phyloP scores from a whole-genome alignment of 2,888 invertebrate genomes.

The Oxyteleia sp. region DNA sequence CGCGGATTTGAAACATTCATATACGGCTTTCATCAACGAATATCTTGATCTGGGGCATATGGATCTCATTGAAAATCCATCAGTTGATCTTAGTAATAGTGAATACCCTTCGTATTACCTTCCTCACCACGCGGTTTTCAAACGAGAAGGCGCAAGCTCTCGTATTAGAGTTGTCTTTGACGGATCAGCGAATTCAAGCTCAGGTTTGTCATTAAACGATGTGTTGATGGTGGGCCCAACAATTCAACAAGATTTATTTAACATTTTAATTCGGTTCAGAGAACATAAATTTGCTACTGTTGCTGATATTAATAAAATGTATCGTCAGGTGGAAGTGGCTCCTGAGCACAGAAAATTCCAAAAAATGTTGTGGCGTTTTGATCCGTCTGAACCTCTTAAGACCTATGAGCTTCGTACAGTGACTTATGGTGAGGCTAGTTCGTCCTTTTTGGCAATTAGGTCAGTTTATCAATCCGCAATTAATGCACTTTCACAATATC shows the following conservation, averaged over 20 bases:
- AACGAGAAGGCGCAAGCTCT: slow-evolving; percentile 9
- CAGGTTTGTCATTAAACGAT: slow-evolving; percentile 28
- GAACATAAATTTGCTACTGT: slow-evolving; percentile 74
- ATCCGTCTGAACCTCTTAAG: slow-evolving; percentile 47
- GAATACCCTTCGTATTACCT: slow-evolving; percentile 2
- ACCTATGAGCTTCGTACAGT: slow-evolving; percentile 52
- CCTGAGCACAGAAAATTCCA: slow-evolving; percentile 73
- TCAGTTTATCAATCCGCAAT: too few relatives aligned
- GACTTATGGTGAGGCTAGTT: too few relatives aligned
- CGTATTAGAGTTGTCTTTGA: slow-evolving; percentile 22
- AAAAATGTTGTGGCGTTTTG: slow-evolving; percentile 79
- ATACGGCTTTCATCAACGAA: slow-evolving; percentile 48
- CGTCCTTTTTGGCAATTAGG: too few relatives aligned
- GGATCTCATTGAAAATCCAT: slow-evolving; percentile 6
- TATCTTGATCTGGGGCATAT: slow-evolving; percentile 71
- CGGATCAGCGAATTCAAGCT: too few relatives aligned
- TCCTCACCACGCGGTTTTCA: slow-evolving; percentile 31
- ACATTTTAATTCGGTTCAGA: slow-evolving; percentile 76
- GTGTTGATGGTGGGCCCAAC: slow-evolving; percentile 16
- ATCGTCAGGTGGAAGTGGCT: slow-evolving; percentile 71
- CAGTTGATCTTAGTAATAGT: slow-evolving; percentile 34
- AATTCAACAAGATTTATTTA: slow-evolving; percentile 23
- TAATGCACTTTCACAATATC: too few relatives aligned
- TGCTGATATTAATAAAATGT: slow-evolving; percentile 81
- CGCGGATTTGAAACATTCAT: slow-evolving; percentile 21